A percentile compares a stretch with the other conserved stretches of the same genome.
phyloP scores from a whole-genome alignment of 2,888 invertebrate genomes.

The Nephrotoma flavescens region DNA sequence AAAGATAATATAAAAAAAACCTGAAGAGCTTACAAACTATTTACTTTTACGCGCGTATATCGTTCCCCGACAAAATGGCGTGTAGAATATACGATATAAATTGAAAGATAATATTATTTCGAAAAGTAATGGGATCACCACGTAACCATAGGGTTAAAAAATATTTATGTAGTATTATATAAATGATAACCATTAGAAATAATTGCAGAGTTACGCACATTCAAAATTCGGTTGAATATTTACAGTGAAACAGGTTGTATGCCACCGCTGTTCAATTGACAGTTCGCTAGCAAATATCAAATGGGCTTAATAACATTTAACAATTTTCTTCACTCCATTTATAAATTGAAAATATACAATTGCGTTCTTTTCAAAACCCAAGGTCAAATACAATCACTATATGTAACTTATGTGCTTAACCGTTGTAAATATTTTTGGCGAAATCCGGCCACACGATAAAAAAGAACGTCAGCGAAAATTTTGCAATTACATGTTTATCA shows the following conservation, averaged over 20 bases:
- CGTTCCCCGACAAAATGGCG: background rate
- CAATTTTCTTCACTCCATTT: no score
- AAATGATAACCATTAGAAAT: background rate
- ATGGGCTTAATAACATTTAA: no score
- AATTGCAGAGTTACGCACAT: background rate
- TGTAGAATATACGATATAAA: background rate
- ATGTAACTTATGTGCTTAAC: background rate
- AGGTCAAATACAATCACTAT: background rate
- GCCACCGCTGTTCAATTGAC: no score
- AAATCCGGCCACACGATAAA: background rate
- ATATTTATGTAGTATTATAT: background rate
- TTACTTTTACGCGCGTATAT: background rate
- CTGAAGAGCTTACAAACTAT: background rate
- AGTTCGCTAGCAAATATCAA: no score
- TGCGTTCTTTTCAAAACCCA: background rate
- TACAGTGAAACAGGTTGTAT: background rate
- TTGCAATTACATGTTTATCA: background rate
- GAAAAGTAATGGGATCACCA: background rate
- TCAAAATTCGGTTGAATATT: background rate
- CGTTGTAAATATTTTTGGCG: background rate
- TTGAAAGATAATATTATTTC: background rate
- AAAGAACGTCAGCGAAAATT: background rate
- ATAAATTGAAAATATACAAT: background rate
- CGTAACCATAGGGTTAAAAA: background rate
- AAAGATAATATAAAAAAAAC: background rate